phyloP scores from a whole-genome alignment of 2,113 vertebrate species.

The Cricetomys ansorgei region DNA sequence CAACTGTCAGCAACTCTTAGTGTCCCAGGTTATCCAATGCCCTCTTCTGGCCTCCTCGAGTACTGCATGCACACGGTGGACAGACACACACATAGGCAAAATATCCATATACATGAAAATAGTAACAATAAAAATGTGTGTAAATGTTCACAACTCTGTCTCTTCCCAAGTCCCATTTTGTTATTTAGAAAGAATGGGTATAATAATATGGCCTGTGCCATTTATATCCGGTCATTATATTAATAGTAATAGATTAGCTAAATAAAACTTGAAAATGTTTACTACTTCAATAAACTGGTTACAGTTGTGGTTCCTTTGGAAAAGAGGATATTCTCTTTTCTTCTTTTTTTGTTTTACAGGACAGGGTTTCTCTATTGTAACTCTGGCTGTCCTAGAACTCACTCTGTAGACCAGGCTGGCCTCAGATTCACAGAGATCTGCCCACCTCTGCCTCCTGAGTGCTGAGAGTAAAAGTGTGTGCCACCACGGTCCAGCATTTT shows the following conservation, averaged over 20 bases:
- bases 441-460: no score
- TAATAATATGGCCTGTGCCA: background rate
- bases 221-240: background rate
- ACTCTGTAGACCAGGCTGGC: no score
- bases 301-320: background rate
- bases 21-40: background rate
- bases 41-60: background rate
- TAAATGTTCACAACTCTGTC: background rate
- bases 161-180: background rate
- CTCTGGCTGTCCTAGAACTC: no score
- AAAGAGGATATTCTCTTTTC: background rate
- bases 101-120: background rate
- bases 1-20: background rate
- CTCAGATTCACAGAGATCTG: no score
- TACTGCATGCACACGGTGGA: background rate
- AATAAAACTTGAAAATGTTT: conserved; percentile 46
- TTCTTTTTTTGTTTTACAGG: no score
- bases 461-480: no score
- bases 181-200: background rate
- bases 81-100: background rate
- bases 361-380: no score
- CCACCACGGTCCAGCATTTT: no score
- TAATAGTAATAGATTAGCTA: background rate
- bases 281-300: background rate
- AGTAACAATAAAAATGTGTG: background rate